Evolutionary conservation across 2,797 vertebrate species (phyloP).

Genomic region (Hybognathus amarus): DNA sequence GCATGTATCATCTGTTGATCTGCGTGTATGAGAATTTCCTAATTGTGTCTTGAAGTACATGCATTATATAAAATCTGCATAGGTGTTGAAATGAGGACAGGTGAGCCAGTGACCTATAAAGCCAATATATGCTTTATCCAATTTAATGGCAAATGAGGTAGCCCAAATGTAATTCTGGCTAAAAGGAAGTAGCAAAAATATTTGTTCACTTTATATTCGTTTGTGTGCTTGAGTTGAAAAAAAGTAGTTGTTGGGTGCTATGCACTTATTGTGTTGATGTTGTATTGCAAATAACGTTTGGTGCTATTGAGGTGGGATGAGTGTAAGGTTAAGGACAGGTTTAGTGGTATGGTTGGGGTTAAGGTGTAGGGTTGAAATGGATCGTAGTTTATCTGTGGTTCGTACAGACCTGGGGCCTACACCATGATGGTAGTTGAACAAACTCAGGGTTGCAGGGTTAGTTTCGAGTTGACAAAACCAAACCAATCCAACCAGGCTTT

Average conservation of each 20-base stretch:
- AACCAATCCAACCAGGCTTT: no score
- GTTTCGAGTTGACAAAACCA: no score
- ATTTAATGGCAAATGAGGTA: background rate
- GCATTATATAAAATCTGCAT: background rate
- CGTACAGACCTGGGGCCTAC: no score
- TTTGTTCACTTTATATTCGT: background rate
- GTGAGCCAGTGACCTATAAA: background rate
- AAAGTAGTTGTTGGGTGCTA: background rate
- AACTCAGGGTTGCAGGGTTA: no score
- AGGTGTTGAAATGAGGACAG: background rate
- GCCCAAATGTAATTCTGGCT: background rate
- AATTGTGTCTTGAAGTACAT: background rate
- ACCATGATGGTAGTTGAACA: no score
- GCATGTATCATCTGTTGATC: conserved; percentile 10
- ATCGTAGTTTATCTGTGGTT: no score
- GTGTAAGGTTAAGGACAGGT: background rate
- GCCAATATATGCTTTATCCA: background rate
- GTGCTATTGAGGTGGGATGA: background rate
- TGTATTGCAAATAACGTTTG: background rate
- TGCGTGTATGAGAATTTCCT: conserved; percentile 9
- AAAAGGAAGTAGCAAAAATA: background rate
- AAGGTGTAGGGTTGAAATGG: no score
- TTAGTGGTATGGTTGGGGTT: background rate
- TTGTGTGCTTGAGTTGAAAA: background rate
- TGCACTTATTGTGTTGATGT: background rate